Conservation (phyloP, 2,797 vertebrate species). For the Pitangus sulphuratus region DNA sequence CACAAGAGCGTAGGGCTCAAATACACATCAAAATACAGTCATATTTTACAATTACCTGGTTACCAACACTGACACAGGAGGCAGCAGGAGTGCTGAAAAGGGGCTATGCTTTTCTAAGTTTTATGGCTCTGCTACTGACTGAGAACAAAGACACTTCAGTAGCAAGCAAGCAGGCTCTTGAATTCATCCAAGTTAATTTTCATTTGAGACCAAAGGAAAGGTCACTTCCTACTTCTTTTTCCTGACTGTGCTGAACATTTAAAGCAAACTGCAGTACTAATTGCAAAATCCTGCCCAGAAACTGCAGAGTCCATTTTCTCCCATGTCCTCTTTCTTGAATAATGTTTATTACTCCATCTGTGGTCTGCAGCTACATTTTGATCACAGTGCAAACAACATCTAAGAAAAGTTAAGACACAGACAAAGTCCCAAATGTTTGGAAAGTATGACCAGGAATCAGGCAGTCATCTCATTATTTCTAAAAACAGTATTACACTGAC, state of each 20-base stretch:
- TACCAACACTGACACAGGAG: neutral
- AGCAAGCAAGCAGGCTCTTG: neutral
- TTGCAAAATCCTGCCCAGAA: neutral
- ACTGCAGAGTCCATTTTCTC: neutral
- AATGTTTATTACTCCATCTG: neutral
- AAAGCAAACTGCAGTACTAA: neutral
- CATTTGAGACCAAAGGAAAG: neutral
- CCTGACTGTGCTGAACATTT: neutral
- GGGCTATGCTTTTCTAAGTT: neutral
- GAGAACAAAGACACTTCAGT: neutral
- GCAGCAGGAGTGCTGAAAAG: neutral
- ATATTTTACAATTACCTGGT: neutral
- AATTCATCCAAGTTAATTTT: constrained; percentile 19
- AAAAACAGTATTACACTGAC: neutral
- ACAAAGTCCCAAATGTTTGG: neutral
- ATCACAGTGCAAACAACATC: neutral
- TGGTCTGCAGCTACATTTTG: neutral
- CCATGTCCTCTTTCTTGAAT: neutral
- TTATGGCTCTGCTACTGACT: neutral
- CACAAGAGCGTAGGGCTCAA: neutral
- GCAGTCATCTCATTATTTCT: neutral
- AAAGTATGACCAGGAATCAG: neutral
- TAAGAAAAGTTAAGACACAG: neutral
- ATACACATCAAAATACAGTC: neutral
- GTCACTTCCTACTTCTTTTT: constrained; percentile 3